Evolutionary conservation across 2,888 invertebrate species (phyloP).

Genomic region (Stenchaetothrips biformis): DNA sequence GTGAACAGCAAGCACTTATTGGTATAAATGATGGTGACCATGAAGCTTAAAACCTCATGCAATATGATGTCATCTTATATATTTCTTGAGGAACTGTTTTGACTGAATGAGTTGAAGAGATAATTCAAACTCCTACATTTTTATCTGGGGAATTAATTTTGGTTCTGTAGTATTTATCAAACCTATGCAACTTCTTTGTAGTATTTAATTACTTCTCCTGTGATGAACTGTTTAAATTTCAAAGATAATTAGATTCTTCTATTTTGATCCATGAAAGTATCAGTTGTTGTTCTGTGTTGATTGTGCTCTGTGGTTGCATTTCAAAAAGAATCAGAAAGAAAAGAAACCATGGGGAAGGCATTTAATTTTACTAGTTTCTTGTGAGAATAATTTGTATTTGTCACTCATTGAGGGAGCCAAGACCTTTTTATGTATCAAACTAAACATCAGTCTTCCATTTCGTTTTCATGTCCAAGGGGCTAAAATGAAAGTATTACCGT

Average conservation of each 20-base stretch:
- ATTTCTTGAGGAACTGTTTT: neutral
- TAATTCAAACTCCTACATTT: neutral
- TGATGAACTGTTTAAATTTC: neutral
- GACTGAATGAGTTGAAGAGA: no score
- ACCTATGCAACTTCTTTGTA: neutral
- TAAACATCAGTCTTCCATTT: no score
- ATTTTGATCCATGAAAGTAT: neutral
- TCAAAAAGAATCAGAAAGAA: neutral
- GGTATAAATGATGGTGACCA: slow-evolving; percentile 55
- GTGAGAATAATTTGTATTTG: neutral
- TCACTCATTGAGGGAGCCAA: no score
- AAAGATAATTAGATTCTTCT: neutral
- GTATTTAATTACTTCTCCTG: neutral
- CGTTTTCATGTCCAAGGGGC: no score
- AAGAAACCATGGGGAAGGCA: neutral
- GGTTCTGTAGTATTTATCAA: no score
- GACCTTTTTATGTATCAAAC: no score
- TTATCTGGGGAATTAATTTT: neutral
- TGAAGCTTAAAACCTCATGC: slow-evolving; percentile 48
- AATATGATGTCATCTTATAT: neutral
- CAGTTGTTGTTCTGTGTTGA: neutral
- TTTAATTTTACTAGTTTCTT: neutral
- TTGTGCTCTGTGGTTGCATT: neutral
- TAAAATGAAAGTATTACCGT: no score
- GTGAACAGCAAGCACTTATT: slow-evolving; percentile 64